These are phyloP conservation scores for Zhengitettix transpicula DNA, from an alignment of 2,888 invertebrate species.

Conservation along the genomic window DNA sequence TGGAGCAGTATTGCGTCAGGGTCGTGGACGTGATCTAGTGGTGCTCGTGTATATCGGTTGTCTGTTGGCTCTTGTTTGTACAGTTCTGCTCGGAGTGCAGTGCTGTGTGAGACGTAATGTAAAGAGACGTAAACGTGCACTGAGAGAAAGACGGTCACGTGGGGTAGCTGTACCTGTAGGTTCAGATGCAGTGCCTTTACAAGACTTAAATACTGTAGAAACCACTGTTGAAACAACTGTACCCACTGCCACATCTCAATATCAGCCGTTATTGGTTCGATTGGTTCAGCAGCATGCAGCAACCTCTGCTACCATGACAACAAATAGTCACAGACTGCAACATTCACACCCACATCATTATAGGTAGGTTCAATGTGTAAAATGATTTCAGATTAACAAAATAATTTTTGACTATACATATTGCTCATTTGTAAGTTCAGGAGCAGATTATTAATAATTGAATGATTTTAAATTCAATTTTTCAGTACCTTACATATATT, in stretches of 20 bases:
- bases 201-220: neutral
- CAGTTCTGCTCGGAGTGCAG: slow-evolving; percentile 42
- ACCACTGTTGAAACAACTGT: neutral
- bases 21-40: slow-evolving; percentile 45
- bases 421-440: no score
- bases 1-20: slow-evolving; percentile 39
- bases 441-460: no score
- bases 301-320: slow-evolving; percentile 1
- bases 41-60: slow-evolving; percentile 50
- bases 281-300: slow-evolving; percentile 9
- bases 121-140: slow-evolving; percentile 25
- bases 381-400: no score
- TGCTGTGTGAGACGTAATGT: slow-evolving; percentile 37
- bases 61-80: slow-evolving; percentile 42
- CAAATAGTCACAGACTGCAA: neutral
- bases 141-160: slow-evolving; percentile 20
- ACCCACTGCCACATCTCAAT: slow-evolving; percentile 3
- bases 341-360: neutral
- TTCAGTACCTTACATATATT: no score
- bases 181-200: slow-evolving; percentile 3
- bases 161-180: neutral
- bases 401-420: no score
- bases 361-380: neutral
- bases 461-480: no score
- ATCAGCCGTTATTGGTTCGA: slow-evolving; percentile 8